Base-by-base conservation (phyloP, 1,140 invertebrate genomes). In the Drosophila sucinea region DNA sequence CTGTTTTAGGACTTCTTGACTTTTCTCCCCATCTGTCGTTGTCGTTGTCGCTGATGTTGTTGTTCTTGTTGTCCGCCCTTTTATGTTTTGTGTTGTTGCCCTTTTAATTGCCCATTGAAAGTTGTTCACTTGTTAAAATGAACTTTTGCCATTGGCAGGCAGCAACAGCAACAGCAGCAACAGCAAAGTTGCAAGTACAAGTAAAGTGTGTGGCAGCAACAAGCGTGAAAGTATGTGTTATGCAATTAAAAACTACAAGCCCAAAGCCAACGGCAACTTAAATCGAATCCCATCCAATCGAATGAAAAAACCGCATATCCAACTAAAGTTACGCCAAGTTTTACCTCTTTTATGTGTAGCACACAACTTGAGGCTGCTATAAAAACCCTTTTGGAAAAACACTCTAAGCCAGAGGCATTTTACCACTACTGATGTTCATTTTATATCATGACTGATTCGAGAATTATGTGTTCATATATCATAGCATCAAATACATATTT, bases 81-180 rank as follows among this genome's bases (percentile, higher is more conserved):
- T 77, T 63, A 72, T 60, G 80, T 81, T 89, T 79, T 87, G 77
- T 87, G 71, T n/a, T 51, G 44, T 51, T 87, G 83, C 83, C 81
- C 80, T 84, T 89, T 89, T 89, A 89, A 89, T 89, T 89, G 84
- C 84, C 80, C 85, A 84, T 89, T 89, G 80, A 89, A 89, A 89
- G 84, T 89, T 89, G 84, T 81, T 89, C 85, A 89, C 77, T 89
- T 89, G 84, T 89, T 89, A 89, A 89, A 89, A 73, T 64, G 84
- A 89, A 89, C 84, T 89, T 89, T 84, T 61, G 70, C 66, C 67
- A 67, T 73, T 89, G 67, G 77, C 79, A 77, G 65, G 74, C 67
- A 55, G 72, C 56, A 32, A n/a, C 44, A n/a, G 23, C 25, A 33
- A 30, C 40, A 3, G 11, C 23, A 27, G 25, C 32, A 23, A 17